These are phyloP conservation scores for Falco berigora DNA, from an alignment of 2,797 vertebrate species.

Conservation along the genomic window DNA sequence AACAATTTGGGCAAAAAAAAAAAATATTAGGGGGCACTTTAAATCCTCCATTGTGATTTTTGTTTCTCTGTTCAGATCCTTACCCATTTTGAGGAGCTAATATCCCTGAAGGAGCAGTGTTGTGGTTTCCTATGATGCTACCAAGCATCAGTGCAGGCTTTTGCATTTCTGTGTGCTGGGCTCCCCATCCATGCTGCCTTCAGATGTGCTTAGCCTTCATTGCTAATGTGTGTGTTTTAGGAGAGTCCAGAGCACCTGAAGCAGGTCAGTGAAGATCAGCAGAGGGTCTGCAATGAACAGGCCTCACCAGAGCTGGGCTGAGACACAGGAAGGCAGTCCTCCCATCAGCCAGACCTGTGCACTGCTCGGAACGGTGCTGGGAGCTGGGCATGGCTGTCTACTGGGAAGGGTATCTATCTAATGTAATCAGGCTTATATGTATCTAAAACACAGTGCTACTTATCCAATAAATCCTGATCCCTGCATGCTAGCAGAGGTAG, in stretches of 20 bases:
- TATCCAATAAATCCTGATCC: not conserved
- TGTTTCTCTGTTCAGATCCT: not conserved
- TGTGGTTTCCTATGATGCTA: not conserved
- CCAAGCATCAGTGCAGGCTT: not conserved
- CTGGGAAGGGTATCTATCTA: not conserved
- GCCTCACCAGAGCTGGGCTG: not conserved
- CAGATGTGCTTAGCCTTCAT: not conserved
- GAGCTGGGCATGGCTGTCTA: not conserved
- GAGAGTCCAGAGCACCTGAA: not conserved
- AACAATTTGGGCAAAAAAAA: not conserved
- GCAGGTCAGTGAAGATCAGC: not conserved
- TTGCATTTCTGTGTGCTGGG: not conserved
- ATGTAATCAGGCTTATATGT: not conserved
- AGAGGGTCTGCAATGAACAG: not conserved
- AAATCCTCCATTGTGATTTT: not conserved
- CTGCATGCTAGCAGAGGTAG: not conserved
- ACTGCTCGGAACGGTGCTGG: not conserved
- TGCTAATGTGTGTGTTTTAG: not conserved
- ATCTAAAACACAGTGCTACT: not conserved
- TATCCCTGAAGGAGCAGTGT: not conserved
- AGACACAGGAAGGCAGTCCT: not conserved
- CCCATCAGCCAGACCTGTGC: not conserved
- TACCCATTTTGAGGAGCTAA: not conserved
- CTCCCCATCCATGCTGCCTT: not conserved
- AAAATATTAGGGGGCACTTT: not conserved